Evolutionary conservation across 2,888 invertebrate genomes (phyloP).

Genomic region (Hetaerina titia): DNA sequence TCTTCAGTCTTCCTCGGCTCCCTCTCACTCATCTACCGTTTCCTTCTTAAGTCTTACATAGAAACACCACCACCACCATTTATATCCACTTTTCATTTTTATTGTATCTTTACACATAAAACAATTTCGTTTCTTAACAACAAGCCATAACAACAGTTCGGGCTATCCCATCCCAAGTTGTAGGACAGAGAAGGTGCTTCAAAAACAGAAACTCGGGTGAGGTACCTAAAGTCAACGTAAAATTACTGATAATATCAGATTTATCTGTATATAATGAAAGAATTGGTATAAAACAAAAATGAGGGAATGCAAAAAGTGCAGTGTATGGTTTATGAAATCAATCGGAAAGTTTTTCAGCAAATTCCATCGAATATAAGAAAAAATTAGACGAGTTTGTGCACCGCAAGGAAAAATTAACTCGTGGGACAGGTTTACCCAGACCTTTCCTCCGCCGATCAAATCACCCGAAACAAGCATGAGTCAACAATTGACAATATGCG

Average conservation of each 20-base stretch:
- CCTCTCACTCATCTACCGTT: not conserved
- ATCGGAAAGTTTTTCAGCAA: too few relatives aligned
- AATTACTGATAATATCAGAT: too few relatives aligned
- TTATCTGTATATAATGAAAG: too few relatives aligned
- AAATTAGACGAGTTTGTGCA: too few relatives aligned
- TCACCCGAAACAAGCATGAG: slow-evolving; percentile 10
- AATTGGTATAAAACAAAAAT: too few relatives aligned
- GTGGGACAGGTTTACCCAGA: slow-evolving; percentile 34
- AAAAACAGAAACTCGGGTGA: too few relatives aligned
- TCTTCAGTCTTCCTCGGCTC: not conserved
- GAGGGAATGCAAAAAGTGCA: too few relatives aligned
- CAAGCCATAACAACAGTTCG: slow-evolving; percentile 53
- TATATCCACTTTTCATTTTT: not conserved
- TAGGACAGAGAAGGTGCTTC: not conserved
- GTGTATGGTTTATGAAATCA: too few relatives aligned
- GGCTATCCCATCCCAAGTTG: slow-evolving; percentile 41
- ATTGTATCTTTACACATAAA: slow-evolving; percentile 60
- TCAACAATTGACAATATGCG: slow-evolving; percentile 37
- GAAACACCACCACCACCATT: not conserved
- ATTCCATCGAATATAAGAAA: too few relatives aligned
- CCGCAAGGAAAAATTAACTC: not conserved
- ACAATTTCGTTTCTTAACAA: slow-evolving; percentile 48
- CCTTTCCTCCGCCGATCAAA: not conserved
- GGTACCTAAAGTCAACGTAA: too few relatives aligned
- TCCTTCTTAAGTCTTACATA: not conserved